Evolutionary conservation across 2,113 vertebrate genomes (phyloP).

Genomic region (Polyodon spathula): DNA sequence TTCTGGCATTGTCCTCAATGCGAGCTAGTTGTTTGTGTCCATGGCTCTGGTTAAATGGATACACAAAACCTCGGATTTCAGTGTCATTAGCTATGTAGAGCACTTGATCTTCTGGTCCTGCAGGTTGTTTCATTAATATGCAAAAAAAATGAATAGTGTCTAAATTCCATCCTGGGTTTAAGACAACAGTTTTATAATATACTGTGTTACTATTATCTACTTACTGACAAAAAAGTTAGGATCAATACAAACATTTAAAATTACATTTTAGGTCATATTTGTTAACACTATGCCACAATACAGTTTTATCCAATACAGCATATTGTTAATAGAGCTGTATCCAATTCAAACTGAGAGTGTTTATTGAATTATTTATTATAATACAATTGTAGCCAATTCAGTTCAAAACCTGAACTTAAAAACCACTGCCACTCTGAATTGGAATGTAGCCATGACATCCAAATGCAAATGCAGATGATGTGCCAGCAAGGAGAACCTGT

Average conservation of each 20-base stretch:
- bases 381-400: too few species aligned
- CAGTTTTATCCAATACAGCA: too few species aligned
- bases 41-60: slow-evolving; percentile 95
- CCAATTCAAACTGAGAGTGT: too few species aligned
- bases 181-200: slow-evolving; percentile 35
- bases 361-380: too few species aligned
- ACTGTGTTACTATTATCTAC: slow-evolving; percentile 26
- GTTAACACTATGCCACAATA: too few species aligned
- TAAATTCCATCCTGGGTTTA: slow-evolving; percentile 36
- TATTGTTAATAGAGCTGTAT: too few species aligned
- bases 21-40: slow-evolving; percentile 87
- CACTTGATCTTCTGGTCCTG: slow-evolving; percentile 97
- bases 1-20: slow-evolving; percentile 92
- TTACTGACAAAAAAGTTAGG: not conserved
- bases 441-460: too few species aligned
- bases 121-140: slow-evolving; percentile 47
- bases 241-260: slow-evolving; percentile 1
- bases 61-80: slow-evolving; percentile 97
- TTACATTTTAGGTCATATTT: not conserved
- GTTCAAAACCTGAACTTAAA: too few species aligned
- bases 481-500: too few species aligned
- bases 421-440: too few species aligned
- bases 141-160: slow-evolving; percentile 37
- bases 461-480: too few species aligned
- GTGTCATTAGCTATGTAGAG: slow-evolving; percentile 98